Base-by-base conservation (phyloP, 1,140 invertebrate species). In the Hyles euphorbiae region DNA sequence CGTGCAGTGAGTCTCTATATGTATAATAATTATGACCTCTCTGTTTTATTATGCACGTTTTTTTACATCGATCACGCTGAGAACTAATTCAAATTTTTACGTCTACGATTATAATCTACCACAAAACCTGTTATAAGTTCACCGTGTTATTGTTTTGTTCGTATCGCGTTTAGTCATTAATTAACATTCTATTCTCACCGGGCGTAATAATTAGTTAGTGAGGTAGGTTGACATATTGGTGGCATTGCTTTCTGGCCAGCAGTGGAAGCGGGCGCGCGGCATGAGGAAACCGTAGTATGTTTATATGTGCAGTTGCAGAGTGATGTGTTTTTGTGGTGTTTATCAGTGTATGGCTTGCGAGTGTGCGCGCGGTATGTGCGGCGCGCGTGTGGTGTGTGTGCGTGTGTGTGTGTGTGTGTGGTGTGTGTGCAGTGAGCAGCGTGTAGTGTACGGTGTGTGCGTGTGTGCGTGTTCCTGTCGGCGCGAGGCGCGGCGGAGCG, bases 281-380 rank as follows among this genome's bases (percentile, higher is more conserved):
- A 48, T 48, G 7, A 76, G 73, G 69, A 74, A 71, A 76, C 68
- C 71, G 61, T 61, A 60, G 63, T 75, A 76, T 80, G 68, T 75
- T 76, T 67, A 70, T 76, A 72, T 74, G 68, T 82, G 81, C 78
- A 83, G 60, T 78, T 76, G 74, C 76, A 76, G 71, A 65, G 72
- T 70, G 61, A 66, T 81, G 72, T 77, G 76, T 79, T 74, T 79
- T 81, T 87, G 81, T 79, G 69, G 67, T 81, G 82, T 85, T 87
- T 85, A 85, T 87, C 82, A 81, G 81, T 83, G 67, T 72, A 22
- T 22, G 43, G 66, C 8, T 49, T 57, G 67, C 60, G 61, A 61
- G 64, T 63, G 65, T 73, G 72, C 72, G 74, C 71, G 72, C 75
- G 73, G 22, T 22, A 22, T 72, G 56, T 22, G 22, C 22, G 8